Conservation (phyloP, 1,140 invertebrate species). For the Macrosteles quadrilineatus region DNA sequence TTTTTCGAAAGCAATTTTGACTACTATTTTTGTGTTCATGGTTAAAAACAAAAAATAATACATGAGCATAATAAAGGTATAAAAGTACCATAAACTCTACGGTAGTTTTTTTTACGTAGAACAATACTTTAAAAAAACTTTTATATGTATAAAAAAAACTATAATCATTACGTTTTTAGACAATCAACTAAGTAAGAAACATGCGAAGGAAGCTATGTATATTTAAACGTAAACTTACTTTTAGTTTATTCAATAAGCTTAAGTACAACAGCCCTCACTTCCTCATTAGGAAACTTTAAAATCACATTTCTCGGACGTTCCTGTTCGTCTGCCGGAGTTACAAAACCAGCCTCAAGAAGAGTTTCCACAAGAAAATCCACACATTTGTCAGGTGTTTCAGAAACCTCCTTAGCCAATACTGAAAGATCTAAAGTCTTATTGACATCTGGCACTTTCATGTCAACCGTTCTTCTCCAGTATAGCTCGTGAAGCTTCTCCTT, state of each 20-base stretch:
- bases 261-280: background rate
- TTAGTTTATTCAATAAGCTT: background rate
- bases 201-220: too few species aligned
- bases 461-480: background rate
- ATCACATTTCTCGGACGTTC: background rate
- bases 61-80: too few species aligned
- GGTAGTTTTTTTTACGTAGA: too few species aligned
- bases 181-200: too few species aligned
- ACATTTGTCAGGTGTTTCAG: background rate
- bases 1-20: too few species aligned
- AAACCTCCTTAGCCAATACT: background rate
- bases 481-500: background rate
- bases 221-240: too few species aligned
- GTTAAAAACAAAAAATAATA: too few species aligned
- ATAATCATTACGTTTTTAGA: too few species aligned
- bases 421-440: background rate
- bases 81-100: too few species aligned
- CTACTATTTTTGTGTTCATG: too few species aligned
- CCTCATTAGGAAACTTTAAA: constrained; percentile 7
- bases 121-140: too few species aligned
- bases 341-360: background rate
- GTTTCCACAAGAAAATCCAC: background rate
- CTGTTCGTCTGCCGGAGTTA: background rate
- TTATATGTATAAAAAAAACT: too few species aligned
- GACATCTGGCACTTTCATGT: background rate